Conservation (phyloP, 2,113 vertebrate species). For the Vimba vimba region DNA sequence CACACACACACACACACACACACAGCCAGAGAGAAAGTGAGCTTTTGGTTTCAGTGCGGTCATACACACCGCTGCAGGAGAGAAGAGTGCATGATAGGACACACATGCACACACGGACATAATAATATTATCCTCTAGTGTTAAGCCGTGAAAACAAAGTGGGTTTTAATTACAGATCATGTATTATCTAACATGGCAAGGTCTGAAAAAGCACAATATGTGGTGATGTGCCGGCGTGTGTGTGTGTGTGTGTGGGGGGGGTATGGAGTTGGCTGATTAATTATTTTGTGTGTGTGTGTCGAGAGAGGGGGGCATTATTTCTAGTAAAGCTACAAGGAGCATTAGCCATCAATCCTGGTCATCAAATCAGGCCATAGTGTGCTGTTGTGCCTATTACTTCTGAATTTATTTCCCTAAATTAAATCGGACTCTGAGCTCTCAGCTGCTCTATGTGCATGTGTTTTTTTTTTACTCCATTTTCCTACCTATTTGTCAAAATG, state of each 20-base stretch:
- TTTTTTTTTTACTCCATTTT: constrained; percentile 67
- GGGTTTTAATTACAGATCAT: constrained; percentile 30
- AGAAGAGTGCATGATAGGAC: neutral
- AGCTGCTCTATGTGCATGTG: constrained; percentile 66
- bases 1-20: neutral
- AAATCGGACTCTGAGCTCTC: constrained; percentile 79
- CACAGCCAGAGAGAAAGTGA: neutral
- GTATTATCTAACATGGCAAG: constrained; percentile 15
- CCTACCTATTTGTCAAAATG: constrained; percentile 83
- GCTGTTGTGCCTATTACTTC: constrained; percentile 78
- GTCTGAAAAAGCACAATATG: constrained; percentile 20
- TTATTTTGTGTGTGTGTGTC: constrained; percentile 45
- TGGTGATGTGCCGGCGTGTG: neutral
- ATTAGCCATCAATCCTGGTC: constrained; percentile 78
- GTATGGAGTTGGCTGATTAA: constrained; percentile 16
- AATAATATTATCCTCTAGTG: neutral
- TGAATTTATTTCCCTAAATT: constrained; percentile 84
- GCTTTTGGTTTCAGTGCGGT: constrained; percentile 1
- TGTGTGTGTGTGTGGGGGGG: no score
- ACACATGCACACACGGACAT: neutral
- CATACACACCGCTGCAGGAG: neutral
- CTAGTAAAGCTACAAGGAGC: constrained; percentile 68
- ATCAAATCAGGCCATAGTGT: constrained; percentile 76
- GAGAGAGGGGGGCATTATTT: constrained; percentile 71
- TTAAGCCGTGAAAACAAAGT: constrained; percentile 21